Evolutionary conservation across 2,797 vertebrate genomes (phyloP).

Genomic region (Dipus sagitta): DNA sequence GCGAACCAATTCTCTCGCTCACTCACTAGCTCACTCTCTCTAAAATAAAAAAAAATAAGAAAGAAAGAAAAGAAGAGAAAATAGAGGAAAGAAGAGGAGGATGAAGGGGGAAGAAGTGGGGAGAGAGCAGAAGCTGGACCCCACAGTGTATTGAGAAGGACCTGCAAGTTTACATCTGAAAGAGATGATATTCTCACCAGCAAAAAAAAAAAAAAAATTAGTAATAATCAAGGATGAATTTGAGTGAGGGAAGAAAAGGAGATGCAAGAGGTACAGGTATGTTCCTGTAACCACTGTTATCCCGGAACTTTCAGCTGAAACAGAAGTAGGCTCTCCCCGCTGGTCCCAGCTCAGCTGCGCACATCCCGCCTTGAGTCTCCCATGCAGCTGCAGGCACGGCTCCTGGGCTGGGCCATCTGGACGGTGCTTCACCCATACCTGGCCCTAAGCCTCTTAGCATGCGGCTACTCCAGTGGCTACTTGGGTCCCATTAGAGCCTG

Average conservation of each 20-base stretch:
- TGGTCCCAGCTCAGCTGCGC: background rate
- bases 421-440: background rate
- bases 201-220: background rate
- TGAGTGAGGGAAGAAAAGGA: background rate
- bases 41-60: too few relatives aligned
- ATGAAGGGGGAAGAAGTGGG: background rate
- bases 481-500: background rate
- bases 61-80: too few relatives aligned
- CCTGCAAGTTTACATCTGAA: background rate
- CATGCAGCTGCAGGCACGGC: background rate
- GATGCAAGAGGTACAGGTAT: fast-evolving
- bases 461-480: fast-evolving
- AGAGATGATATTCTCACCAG: background rate
- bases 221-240: fast-evolving
- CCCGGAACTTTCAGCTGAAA: fast-evolving
- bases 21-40: too few relatives aligned
- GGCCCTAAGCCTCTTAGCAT: background rate
- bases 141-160: too few relatives aligned
- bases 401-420: background rate
- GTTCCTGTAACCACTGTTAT: background rate
- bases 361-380: background rate
- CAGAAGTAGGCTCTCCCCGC: too few relatives aligned
- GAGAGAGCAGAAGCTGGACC: background rate
- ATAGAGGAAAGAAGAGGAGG: too few relatives aligned
- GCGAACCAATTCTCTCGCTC: too few relatives aligned